Base-by-base conservation (phyloP, 2,888 invertebrate genomes). In the Galerucella pusilla region DNA sequence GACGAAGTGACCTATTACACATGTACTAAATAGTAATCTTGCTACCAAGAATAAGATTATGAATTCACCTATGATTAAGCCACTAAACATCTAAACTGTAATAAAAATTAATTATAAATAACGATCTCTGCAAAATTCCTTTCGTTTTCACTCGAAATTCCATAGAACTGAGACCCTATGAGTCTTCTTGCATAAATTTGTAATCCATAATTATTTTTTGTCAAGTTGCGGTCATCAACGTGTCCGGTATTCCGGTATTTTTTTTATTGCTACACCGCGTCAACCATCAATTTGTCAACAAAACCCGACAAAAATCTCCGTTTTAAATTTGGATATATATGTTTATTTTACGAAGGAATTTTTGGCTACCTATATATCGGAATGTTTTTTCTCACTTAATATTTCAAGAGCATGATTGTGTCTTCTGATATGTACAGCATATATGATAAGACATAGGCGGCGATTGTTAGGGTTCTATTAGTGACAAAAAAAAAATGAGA, bases 351-450 rank as follows among this genome's bases (percentile, higher is more conserved):
- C 57, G 6, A 59, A 45, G 59, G 71, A 63, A 71, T 71, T 71
- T 65, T 71, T 59, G 35, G 65, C 71, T 71, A 71, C 71, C 71
- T 71, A 71, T 42, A 57, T 57, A 65, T 54, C 65, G 71, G 71
- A 71, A 71, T 71, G 71, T 59, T 59, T 52, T 65, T 71, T 71
- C 65, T 71, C 65, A 52, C 71, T 71, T 65, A 65, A 71, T 65
- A 65, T 65, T 71, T 71, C 52, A 65, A 14, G 4, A 9, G 9
- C n/a, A 65, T 16, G 71, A 71, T 71, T 16, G 64, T 54, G 64
- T 63, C 63, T 20, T 16, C 35, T 42, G 71, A 71, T 71, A 64
- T 11, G 61, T 57, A 57, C 10, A 7, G 35, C 28, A 35, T 61
- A 14, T 61, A 12, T 60, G 28, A 20, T 60, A 2, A 28, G 60